Conservation (phyloP, 2,888 invertebrate species). For the Miltochrista miniata region DNA sequence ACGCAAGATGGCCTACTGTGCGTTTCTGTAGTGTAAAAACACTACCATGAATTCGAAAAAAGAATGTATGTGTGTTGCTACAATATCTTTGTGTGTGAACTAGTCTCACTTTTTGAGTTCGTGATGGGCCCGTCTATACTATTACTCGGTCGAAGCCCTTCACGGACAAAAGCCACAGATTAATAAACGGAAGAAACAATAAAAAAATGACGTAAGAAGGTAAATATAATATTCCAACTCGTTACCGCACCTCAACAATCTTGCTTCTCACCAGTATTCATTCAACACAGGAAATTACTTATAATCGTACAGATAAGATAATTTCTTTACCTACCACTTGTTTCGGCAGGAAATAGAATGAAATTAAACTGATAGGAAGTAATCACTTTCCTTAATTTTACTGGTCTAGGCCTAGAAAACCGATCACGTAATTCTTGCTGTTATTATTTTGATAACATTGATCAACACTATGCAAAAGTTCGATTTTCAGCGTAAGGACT, state of each 20-base stretch:
- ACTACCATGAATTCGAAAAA: too few species aligned
- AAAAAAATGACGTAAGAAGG: slow-evolving; percentile 4
- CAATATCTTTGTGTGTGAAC: too few species aligned
- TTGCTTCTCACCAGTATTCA: not conserved
- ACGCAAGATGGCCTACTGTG: too few species aligned
- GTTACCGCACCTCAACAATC: slow-evolving; percentile 3
- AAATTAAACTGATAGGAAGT: slow-evolving; percentile 7
- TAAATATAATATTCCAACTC: not conserved
- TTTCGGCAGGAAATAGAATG: slow-evolving; percentile 5
- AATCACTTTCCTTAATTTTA: slow-evolving; percentile 3
- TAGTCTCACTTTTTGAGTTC: too few species aligned
- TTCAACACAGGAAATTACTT: slow-evolving; percentile 11
- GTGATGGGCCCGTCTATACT: too few species aligned
- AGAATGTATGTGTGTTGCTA: too few species aligned
- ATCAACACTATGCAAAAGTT: too few species aligned
- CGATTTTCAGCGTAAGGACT: too few species aligned
- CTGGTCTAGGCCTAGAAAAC: not conserved
- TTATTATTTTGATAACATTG: too few species aligned
- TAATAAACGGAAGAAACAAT: slow-evolving; percentile 5
- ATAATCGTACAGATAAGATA: slow-evolving; percentile 12
- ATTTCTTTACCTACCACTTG: slow-evolving; percentile 5
- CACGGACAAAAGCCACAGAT: not conserved
- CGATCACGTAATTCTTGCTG: too few species aligned
- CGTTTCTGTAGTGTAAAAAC: too few species aligned
- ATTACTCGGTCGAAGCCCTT: too few species aligned